Percentiles rank a stretch among this genome's conserved stretches.
Evolutionary conservation across 1,140 invertebrate species (phyloP).

Genomic region (Laupala kohalensis): DNA sequence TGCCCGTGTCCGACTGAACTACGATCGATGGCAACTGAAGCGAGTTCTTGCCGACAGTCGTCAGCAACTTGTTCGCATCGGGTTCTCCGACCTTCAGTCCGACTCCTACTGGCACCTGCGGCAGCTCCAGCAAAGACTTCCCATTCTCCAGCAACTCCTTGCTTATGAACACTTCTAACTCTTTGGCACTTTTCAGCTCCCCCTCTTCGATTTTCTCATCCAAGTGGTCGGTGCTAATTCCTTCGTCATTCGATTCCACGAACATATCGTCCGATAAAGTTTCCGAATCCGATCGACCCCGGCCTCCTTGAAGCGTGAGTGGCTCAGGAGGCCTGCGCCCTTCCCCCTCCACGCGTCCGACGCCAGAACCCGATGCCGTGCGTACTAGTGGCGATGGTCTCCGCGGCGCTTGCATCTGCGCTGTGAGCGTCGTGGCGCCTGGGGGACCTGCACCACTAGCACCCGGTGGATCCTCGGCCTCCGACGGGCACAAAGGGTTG

Average conservation of each 20-base stretch:
- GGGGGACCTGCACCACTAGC: constrained; percentile 30
- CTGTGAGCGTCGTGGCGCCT: constrained; percentile 8
- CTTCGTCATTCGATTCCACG: constrained; percentile 54
- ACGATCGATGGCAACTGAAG: constrained; percentile 47
- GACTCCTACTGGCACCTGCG: background rate
- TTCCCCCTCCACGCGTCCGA: background rate
- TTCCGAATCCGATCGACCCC: constrained; percentile 5
- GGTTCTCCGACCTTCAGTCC: background rate
- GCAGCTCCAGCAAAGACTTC: constrained; percentile 15
- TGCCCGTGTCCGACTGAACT: constrained; percentile 35
- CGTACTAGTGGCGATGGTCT: background rate
- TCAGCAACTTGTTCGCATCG: background rate
- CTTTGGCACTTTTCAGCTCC: constrained; percentile 43
- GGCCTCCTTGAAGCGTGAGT: background rate
- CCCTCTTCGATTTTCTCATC: constrained; percentile 50
- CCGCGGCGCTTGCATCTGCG: background rate
- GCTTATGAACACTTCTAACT: constrained; percentile 44
- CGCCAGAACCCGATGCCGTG: constrained; percentile 21
- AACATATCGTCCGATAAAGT: constrained; percentile 10
- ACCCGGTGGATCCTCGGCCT: constrained; percentile 49
- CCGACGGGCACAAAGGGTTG: constrained; percentile 55
- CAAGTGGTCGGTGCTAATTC: constrained; percentile 48
- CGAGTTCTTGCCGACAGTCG: constrained; percentile 14
- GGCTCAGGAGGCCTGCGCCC: background rate
- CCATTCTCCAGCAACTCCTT: constrained; percentile 10